phyloP scores from a whole-genome alignment of 2,113 vertebrate species.

The Tichodroma muraria region DNA sequence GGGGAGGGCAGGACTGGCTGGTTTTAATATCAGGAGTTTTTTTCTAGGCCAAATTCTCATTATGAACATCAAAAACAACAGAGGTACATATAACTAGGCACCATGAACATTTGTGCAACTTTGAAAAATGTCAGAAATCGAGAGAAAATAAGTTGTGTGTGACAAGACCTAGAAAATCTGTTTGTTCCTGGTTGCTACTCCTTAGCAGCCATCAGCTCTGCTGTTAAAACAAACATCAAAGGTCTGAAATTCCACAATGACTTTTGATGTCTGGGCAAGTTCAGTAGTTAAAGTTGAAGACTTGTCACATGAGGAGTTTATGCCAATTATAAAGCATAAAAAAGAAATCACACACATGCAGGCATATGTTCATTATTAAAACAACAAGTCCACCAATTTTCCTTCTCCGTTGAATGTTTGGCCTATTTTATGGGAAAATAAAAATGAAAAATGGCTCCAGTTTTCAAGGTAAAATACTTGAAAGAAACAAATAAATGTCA shows the following conservation, averaged over 20 bases:
- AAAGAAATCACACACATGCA: slow-evolving; percentile 16
- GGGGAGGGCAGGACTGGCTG: rapidly evolving
- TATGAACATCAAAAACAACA: background rate
- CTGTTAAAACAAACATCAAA: slow-evolving; percentile 52
- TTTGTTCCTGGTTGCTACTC: slow-evolving; percentile 44
- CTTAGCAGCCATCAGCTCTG: slow-evolving; percentile 40
- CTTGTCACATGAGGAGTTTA: slow-evolving; percentile 41
- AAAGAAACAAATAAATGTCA: background rate
- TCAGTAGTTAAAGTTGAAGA: slow-evolving; percentile 35
- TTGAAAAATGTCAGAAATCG: slow-evolving; percentile 3
- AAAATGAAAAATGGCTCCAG: slow-evolving; percentile 24
- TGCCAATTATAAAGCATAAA: slow-evolving; percentile 34
- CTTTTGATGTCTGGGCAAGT: slow-evolving; percentile 45
- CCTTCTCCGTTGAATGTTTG: background rate
- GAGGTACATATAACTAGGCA: background rate
- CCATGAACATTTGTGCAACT: background rate
- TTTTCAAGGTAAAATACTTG: slow-evolving; percentile 37
- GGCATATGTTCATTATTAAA: slow-evolving; percentile 43
- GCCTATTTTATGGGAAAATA: slow-evolving; percentile 34
- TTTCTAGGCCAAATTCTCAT: background rate
- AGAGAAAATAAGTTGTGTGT: slow-evolving; percentile 27
- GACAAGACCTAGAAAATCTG: slow-evolving; percentile 49
- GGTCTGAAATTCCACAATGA: slow-evolving; percentile 52
- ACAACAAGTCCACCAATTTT: background rate
- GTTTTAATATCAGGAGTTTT: background rate